Conservation (phyloP, 2,113 vertebrate genomes). For the Psittacus erithacus region DNA sequence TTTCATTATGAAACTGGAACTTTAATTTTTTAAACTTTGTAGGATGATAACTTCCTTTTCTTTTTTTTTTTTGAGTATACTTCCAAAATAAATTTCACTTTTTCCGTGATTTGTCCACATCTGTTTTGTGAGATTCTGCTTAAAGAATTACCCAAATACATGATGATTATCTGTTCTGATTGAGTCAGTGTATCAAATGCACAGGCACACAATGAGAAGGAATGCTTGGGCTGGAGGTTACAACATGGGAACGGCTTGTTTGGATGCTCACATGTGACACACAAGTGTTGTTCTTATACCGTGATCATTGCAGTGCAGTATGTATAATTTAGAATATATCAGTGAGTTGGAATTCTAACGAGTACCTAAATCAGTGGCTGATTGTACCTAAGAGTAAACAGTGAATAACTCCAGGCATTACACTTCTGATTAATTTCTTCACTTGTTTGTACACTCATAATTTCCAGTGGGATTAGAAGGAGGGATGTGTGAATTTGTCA, state of each 20-base stretch:
- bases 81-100: not conserved
- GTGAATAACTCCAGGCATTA: not conserved
- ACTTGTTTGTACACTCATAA: not conserved
- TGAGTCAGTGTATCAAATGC: not conserved
- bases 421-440: not conserved
- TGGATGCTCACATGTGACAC: not conserved
- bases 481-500: not conserved
- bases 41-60: not conserved
- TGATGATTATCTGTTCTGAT: not conserved
- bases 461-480: not conserved
- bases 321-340: not conserved
- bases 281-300: not conserved
- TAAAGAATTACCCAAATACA: not conserved
- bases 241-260: not conserved
- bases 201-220: not conserved
- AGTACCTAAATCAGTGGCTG: not conserved
- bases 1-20: not conserved
- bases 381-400: not conserved
- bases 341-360: not conserved
- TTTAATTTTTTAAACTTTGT: not conserved
- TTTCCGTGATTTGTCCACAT: not conserved
- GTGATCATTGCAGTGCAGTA: rapidly evolving
- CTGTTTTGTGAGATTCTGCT: not conserved
- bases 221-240: not conserved
- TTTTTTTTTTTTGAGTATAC: not conserved